Base-by-base conservation (phyloP, 2,888 invertebrate genomes). In the Aspidiotus rigidus region DNA sequence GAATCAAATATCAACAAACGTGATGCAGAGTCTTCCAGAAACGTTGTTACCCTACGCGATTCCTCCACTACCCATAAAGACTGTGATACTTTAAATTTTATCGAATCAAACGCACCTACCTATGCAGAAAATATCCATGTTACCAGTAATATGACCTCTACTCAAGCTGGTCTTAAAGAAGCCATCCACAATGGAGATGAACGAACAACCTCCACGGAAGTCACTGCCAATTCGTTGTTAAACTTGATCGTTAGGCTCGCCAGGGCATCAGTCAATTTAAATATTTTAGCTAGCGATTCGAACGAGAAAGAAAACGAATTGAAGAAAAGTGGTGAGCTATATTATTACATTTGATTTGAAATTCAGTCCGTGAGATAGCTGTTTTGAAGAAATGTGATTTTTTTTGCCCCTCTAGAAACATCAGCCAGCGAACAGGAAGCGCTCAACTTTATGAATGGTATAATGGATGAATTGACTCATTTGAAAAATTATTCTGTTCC, bases 381-480 rank as follows among this genome's bases (percentile, higher is more conserved):
- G 1, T 5, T 3, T 3, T 11, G 53, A 11, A 13, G n/a, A 53
- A 13, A n/a, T 53, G 53, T 53, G 11, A 53, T 53, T 53, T 28
- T 28, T 28, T 28, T 28, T 28, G 28, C 28, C 5, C 1, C 5
- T 28, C 6, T 10, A 59, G 59, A 59, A 59, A 28, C 59, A 7
- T 28, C 59, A 11, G 7, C 59, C 11, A 54, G 57, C n/a, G 64
- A 70, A 16, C 71, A 72, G 39, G 90, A 93, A 78, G 90, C 92
- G 0, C 75, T 92, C 69, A 89, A 91, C 79, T 96, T 98, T 77
- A 97, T 98, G 97, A 82, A 91, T 62, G 95, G 96, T 0, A 87
- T 98, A 74, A 98, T 99, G 98, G 98, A 99, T 77, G 96, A 98
- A 78, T 98, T 95, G 77, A 99, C 98, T 0, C 96, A 97, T 80